These are phyloP conservation scores for Zoanthus gigantus DNA, from an alignment of 92 coral and sea anemone species.

Conservation along the genomic window DNA sequence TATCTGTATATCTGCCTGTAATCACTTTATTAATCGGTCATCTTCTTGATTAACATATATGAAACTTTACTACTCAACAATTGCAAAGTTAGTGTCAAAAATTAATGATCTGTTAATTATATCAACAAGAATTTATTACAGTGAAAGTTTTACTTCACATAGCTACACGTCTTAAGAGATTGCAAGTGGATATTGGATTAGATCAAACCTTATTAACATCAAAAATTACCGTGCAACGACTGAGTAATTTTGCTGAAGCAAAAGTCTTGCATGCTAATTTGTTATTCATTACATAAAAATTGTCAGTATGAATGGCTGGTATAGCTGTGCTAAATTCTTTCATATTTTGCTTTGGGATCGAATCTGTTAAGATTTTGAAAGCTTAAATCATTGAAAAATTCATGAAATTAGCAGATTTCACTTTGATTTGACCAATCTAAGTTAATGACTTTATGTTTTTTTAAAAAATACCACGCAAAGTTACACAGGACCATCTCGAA, in stretches of 20 bases:
- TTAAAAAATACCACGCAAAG: not conserved
- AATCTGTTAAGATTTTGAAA: not conserved
- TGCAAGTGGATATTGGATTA: not conserved
- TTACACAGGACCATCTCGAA: not conserved
- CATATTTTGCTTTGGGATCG: not conserved
- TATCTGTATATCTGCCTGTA: not conserved
- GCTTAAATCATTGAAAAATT: not conserved
- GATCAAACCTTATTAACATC: not conserved
- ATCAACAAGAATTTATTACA: not conserved
- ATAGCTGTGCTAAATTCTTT: not conserved
- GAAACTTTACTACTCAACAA: not conserved
- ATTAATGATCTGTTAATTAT: constrained; percentile 1
- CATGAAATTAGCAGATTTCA: not conserved
- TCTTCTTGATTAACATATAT: not conserved
- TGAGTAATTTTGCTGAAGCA: not conserved
- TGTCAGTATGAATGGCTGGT: not conserved
- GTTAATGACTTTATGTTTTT: not conserved
- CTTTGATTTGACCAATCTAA: not conserved
- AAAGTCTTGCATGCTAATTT: not conserved
- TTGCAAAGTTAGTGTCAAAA: not conserved
- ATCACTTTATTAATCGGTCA: too few species aligned
- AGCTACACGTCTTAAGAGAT: not conserved
- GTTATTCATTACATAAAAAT: not conserved
- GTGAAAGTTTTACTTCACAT: not conserved
- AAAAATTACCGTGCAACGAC: not conserved